A percentile compares a stretch with the other conserved stretches of the same genome.
These are phyloP conservation scores for Platysternon megacephalum DNA, from an alignment of 2,113 vertebrate genomes.

Conservation along the genomic window DNA sequence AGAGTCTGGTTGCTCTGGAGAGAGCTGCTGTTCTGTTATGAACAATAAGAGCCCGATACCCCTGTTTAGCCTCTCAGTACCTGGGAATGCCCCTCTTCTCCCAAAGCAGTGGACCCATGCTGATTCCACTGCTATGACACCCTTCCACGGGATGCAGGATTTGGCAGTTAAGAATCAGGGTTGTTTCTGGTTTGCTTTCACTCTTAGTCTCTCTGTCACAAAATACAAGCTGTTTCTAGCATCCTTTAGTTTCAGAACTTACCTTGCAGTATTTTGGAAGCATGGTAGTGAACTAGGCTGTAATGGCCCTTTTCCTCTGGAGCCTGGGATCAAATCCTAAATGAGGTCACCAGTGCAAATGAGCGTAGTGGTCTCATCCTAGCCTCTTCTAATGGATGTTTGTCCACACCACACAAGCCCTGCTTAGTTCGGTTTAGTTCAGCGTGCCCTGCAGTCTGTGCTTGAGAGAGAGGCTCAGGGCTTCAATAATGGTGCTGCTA, in stretches of 20 bases:
- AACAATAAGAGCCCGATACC: constrained; percentile 8
- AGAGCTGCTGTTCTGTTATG: neutral
- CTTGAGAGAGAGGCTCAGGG: constrained; percentile 14
- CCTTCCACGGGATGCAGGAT: neutral
- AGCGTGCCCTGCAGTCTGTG: constrained; percentile 16
- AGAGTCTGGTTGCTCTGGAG: neutral
- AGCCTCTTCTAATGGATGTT: neutral
- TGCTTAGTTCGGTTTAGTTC: neutral
- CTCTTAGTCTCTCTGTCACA: neutral
- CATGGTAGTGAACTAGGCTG: constrained; percentile 51
- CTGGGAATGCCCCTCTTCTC: constrained; percentile 19
- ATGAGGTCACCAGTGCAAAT: constrained; percentile 17
- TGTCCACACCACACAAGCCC: neutral
- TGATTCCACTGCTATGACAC: neutral
- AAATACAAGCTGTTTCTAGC: constrained; percentile 7
- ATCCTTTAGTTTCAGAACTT: neutral
- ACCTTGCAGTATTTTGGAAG: constrained; percentile 78
- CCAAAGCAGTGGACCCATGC: constrained; percentile 4
- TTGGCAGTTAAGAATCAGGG: neutral
- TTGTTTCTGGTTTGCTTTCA: neutral
- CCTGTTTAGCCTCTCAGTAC: neutral
- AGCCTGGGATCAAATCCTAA: constrained; percentile 50
- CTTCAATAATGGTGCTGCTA: constrained; percentile 7
- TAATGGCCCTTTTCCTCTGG: constrained; percentile 40
- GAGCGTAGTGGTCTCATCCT: constrained; percentile 39